Evolutionary conservation across 2,113 vertebrate species (phyloP).

Genomic region (Piprites chloris): DNA sequence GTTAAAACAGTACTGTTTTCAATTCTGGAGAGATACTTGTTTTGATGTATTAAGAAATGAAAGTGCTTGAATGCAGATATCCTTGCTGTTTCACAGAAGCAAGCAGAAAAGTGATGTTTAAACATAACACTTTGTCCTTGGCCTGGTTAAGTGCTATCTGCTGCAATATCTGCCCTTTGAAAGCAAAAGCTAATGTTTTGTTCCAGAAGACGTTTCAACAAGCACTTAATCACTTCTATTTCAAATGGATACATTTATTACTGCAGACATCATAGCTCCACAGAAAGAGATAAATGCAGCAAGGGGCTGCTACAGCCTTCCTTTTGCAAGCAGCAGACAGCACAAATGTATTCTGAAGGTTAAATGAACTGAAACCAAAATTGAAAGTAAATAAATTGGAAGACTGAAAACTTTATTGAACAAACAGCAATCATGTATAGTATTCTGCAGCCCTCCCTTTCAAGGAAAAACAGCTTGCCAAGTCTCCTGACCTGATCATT

Average conservation of each 20-base stretch:
- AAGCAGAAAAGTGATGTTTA: background rate
- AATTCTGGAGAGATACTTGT: background rate
- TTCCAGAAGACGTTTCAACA: slow-evolving; percentile 47
- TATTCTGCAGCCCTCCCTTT: background rate
- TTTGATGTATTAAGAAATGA: background rate
- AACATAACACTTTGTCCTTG: slow-evolving; percentile 38
- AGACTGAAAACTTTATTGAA: slow-evolving; percentile 44
- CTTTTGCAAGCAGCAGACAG: background rate
- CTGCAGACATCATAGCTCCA: slow-evolving; percentile 21
- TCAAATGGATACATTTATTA: slow-evolving; percentile 56
- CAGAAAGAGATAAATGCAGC: slow-evolving; percentile 47
- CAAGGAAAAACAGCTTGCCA: background rate
- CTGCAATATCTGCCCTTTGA: slow-evolving; percentile 30
- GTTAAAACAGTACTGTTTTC: background rate
- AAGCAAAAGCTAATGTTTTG: slow-evolving; percentile 55
- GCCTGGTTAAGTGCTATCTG: slow-evolving; percentile 28
- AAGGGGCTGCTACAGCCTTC: background rate
- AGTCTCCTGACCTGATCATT: background rate
- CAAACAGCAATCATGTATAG: background rate
- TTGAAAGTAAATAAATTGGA: slow-evolving; percentile 62
- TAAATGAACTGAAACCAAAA: slow-evolving; percentile 60
- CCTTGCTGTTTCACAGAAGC: background rate
- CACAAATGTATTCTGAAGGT: slow-evolving; percentile 57
- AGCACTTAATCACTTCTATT: slow-evolving; percentile 47
- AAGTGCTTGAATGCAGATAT: background rate